Evolutionary conservation across 2,888 invertebrate genomes (phyloP).

Genomic region (Tupiocoris notatus): DNA sequence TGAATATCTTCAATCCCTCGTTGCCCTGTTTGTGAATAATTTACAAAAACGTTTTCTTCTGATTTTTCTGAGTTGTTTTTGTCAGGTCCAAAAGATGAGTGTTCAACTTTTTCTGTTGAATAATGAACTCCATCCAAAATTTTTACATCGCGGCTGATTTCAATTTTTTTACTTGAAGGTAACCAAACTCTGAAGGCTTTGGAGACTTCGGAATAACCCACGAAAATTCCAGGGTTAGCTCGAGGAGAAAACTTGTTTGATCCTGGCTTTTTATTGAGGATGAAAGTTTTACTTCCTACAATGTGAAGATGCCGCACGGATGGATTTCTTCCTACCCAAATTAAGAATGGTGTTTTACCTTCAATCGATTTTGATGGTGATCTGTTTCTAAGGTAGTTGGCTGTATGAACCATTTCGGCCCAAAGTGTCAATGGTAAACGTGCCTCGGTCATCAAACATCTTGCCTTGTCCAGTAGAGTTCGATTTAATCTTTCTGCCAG

Average conservation of each 20-base stretch:
- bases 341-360: not conserved
- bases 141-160: slow-evolving; percentile 10
- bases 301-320: not conserved
- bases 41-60: too few relatives aligned
- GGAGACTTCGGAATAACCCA: slow-evolving; percentile 16
- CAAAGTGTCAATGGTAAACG: not conserved
- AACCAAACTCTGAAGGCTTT: slow-evolving; percentile 18
- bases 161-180: slow-evolving; percentile 12
- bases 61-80: too few relatives aligned
- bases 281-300: not conserved
- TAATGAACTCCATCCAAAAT: not conserved
- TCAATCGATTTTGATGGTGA: not conserved
- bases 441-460: slow-evolving; percentile 10
- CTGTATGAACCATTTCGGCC: too few relatives aligned
- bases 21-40: too few relatives aligned
- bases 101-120: too few relatives aligned
- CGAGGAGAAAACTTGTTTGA: slow-evolving; percentile 2
- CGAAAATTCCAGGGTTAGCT: not conserved
- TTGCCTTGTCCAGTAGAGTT: slow-evolving; percentile 3
- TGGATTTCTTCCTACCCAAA: not conserved
- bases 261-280: not conserved
- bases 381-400: slow-evolving; percentile 22
- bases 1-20: too few relatives aligned
- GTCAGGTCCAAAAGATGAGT: too few relatives aligned
- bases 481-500: slow-evolving; percentile 51